Conservation (phyloP, 2,113 vertebrate species). For the Eolophus roseicapilla region DNA sequence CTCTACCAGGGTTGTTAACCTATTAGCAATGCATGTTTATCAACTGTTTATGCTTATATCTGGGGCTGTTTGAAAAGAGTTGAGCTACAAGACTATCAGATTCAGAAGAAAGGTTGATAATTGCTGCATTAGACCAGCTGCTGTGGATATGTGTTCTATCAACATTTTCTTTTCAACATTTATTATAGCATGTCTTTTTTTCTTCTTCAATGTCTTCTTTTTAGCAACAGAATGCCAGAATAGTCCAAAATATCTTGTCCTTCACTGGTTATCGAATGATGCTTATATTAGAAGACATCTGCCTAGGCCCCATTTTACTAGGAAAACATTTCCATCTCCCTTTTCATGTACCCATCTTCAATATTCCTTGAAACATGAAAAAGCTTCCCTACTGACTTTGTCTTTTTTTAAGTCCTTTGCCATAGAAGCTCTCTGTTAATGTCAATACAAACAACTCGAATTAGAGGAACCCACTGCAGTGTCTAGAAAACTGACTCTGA, state of each 20-base stretch:
- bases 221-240: neutral
- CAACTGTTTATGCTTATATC: neutral
- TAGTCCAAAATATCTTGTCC: neutral
- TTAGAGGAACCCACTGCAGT: conserved; percentile 27
- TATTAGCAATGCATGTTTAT: neutral
- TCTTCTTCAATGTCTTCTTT: neutral
- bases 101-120: neutral
- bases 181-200: neutral
- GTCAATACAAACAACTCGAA: conserved; percentile 8
- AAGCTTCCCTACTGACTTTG: conserved; percentile 11
- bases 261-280: neutral
- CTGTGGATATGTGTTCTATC: neutral
- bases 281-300: neutral
- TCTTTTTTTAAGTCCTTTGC: neutral
- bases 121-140: neutral
- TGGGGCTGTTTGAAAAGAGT: neutral
- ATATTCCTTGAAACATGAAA: conserved; percentile 6
- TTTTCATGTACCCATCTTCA: neutral
- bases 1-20: neutral
- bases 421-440: neutral
- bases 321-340: neutral
- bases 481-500: conserved; percentile 43
- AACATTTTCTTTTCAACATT: neutral
- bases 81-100: neutral
- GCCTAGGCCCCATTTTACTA: neutral